phyloP scores from a whole-genome alignment of 2,888 invertebrate genomes.

The Aquatica leii region DNA sequence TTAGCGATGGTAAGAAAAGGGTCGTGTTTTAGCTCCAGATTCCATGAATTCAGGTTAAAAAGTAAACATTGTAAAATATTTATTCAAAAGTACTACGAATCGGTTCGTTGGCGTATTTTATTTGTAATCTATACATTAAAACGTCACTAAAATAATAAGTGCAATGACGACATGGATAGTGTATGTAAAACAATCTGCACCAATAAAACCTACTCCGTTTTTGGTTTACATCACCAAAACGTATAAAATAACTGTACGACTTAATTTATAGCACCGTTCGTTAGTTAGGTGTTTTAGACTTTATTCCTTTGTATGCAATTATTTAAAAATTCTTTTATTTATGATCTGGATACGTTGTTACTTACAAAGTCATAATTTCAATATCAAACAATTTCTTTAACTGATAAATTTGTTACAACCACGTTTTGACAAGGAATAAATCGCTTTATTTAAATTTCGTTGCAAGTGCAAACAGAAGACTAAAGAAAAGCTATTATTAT shows the following conservation, averaged over 20 bases:
- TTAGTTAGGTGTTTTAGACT: constrained; percentile 44
- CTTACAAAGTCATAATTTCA: constrained; percentile 10
- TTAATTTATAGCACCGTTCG: constrained; percentile 42
- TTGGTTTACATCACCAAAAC: constrained; percentile 35
- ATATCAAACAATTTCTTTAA: neutral
- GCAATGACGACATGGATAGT: constrained; percentile 27
- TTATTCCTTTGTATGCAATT: constrained; percentile 38
- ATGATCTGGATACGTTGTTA: constrained; percentile 15
- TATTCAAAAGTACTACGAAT: constrained; percentile 6
- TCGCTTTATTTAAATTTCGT: constrained; percentile 32
- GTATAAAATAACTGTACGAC: constrained; percentile 39
- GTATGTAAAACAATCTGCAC: constrained; percentile 30
- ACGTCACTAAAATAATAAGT: constrained; percentile 23
- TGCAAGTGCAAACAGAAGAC: constrained; percentile 29
- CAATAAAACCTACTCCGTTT: constrained; percentile 37
- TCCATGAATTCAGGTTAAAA: too few species aligned
- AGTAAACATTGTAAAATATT: too few species aligned
- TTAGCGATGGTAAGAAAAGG: too few species aligned
- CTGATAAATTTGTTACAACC: constrained; percentile 24
- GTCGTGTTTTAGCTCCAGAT: too few species aligned
- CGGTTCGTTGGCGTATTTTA: constrained; percentile 20
- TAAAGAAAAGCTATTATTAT: constrained; percentile 8
- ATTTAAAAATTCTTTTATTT: constrained; percentile 19
- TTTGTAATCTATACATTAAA: constrained; percentile 29
- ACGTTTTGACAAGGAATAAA: constrained; percentile 28